These are phyloP conservation scores for Illadopsis cleaveri DNA, from an alignment of 2,113 vertebrate genomes.

Conservation along the genomic window DNA sequence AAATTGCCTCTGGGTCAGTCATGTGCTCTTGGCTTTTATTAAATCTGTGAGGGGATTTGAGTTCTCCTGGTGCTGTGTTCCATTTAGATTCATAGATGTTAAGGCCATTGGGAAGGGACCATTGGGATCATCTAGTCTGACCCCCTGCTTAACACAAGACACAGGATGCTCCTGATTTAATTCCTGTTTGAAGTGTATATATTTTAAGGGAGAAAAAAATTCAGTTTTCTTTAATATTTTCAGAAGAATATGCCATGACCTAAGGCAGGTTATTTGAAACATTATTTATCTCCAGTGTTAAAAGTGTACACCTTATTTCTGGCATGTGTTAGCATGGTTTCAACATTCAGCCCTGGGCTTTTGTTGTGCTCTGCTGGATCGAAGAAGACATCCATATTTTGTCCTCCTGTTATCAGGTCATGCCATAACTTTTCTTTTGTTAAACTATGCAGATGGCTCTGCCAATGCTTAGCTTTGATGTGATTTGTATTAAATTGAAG, in stretches of 20 bases:
- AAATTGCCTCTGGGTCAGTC: conserved; percentile 40
- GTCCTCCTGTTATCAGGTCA: not conserved
- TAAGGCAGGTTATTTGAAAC: not conserved
- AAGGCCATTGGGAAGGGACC: conserved; percentile 21
- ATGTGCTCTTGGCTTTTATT: conserved; percentile 58
- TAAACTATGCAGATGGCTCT: not conserved
- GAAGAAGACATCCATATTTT: not conserved
- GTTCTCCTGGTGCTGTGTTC: conserved; percentile 4
- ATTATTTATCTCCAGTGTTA: not conserved
- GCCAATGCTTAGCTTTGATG: not conserved
- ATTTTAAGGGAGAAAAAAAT: not conserved
- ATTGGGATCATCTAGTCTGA: not conserved
- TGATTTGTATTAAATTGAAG: not conserved
- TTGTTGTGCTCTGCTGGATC: not conserved
- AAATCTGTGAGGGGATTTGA: conserved; percentile 43
- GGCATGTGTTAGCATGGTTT: not conserved
- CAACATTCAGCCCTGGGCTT: not conserved
- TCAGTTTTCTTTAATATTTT: not conserved
- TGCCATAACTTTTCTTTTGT: not conserved
- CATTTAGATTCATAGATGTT: conserved; percentile 24
- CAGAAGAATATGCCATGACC: not conserved
- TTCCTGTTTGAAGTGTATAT: not conserved
- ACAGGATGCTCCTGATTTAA: conserved; percentile 21
- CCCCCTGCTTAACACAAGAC: not conserved
- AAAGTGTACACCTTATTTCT: not conserved